Percentiles rank a stretch among this genome's conserved stretches.
phyloP scores from a whole-genome alignment of 2,888 invertebrate genomes.

The Watsonalla binaria region DNA sequence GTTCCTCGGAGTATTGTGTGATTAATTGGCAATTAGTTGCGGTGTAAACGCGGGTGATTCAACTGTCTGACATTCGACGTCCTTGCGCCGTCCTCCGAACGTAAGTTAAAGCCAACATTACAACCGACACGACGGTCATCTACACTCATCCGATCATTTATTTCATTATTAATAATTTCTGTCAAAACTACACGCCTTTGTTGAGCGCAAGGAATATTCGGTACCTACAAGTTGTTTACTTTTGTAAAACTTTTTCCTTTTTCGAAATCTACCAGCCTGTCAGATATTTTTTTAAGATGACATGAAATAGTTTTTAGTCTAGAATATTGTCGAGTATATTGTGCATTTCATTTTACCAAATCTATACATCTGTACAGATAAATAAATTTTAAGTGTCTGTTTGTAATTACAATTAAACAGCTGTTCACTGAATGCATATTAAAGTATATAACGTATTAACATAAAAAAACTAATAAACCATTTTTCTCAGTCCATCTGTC shows the following conservation, averaged over 20 bases:
- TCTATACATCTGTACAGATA: too few species aligned
- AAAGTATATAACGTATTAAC: too few species aligned
- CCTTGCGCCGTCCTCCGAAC: constrained; percentile 43
- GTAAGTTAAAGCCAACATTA: constrained; percentile 13
- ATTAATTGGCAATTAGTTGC: constrained; percentile 53
- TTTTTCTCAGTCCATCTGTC: too few species aligned
- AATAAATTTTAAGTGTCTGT: too few species aligned
- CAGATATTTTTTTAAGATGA: too few species aligned
- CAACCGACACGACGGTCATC: constrained; percentile 12
- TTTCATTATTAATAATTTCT: constrained; percentile 22
- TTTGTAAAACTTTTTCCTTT: neutral
- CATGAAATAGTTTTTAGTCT: too few species aligned
- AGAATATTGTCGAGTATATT: too few species aligned
- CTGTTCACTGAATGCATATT: too few species aligned
- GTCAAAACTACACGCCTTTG: constrained; percentile 16
- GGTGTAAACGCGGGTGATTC: constrained; percentile 48
- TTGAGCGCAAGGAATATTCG: neutral
- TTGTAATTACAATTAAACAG: too few species aligned
- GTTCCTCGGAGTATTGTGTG: constrained; percentile 26
- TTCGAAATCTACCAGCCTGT: too few species aligned
- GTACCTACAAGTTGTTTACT: neutral
- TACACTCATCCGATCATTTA: constrained; percentile 20
- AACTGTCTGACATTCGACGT: constrained; percentile 63
- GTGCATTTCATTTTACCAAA: too few species aligned
- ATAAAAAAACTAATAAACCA: too few species aligned